Evolutionary conservation across 1,140 invertebrate genomes (phyloP), one percentile per base, ranked within the genome.

Genomic region (Saccostrea glomerata): DNA sequence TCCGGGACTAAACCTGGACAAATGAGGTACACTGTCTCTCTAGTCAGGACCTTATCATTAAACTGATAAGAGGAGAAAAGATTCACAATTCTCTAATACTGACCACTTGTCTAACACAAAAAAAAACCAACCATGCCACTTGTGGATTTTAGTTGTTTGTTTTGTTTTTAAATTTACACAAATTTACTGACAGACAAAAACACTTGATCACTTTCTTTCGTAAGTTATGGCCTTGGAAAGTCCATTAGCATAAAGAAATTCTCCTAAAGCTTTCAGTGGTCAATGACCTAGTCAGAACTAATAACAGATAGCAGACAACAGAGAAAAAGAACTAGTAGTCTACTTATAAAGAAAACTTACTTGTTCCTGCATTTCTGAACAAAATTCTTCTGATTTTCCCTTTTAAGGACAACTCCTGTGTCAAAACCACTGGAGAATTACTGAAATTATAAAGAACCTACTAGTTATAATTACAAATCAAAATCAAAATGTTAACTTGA

Each of bases 371-470:
- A 23, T 86, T 88, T 54, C 84, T 56, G 17, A 88, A 63, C 5
- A 88, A n/a, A 58, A 86, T 11, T 63, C 85, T 86, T 7, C 87
- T 55, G 17, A 88, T 36, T n/a, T 70, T 85, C 20, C 84, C 87
- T 40, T 82, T 56, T 30, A 85, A 58, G 23, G 87, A 88, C 73
- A 82, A 25, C 30, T 88, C 70, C 30, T 88, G 83, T n/a, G 58
- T 83, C 23, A 88, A 47, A 4, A 83, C 73, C 25, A 73, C 70
- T 30, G 87, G 36, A 15, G 87, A 20, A n/a, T 73, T 63, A 55
- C 87, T 88, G 73, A 36, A 88, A 47, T 47, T 47, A 47, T 6
- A 47, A 47, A 47, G 47, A 47, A 7, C 47, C 47, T 47, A 47
- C 0, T 9, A n/a, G n/a, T n/a, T n/a, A n/a, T 47, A 47, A 47